phyloP scores from a whole-genome alignment of 2,888 invertebrate species.

The Hofmannophila pseudospretella region DNA sequence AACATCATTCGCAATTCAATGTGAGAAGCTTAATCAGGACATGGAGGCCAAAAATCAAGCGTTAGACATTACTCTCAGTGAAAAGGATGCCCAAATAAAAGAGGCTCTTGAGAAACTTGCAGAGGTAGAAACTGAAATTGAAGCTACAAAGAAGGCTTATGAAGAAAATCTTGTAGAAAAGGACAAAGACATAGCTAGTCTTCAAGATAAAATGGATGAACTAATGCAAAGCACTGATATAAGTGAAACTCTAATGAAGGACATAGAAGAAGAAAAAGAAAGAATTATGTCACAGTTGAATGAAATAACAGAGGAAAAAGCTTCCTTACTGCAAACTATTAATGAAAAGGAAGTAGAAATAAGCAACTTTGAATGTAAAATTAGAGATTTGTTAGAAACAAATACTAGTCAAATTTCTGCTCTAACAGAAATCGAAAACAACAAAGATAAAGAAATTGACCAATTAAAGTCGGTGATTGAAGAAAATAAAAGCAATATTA shows the following conservation, averaged over 20 bases:
- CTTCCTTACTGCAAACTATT: constrained; percentile 18
- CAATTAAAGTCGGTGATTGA: constrained; percentile 19
- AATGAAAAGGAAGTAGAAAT: constrained; percentile 26
- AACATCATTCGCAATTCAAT: constrained; percentile 29
- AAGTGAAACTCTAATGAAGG: constrained; percentile 17
- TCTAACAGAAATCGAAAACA: constrained; percentile 26
- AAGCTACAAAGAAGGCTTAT: constrained; percentile 26
- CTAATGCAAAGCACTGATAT: constrained; percentile 23
- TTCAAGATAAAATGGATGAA: constrained; percentile 32
- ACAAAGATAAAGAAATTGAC: constrained; percentile 28
- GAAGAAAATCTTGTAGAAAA: constrained; percentile 29
- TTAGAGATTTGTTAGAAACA: constrained; percentile 11
- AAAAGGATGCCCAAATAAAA: constrained; percentile 45
- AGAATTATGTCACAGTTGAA: constrained; percentile 20
- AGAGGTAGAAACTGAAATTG: constrained; percentile 30
- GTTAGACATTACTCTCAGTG: constrained; percentile 31
- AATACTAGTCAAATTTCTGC: constrained; percentile 8
- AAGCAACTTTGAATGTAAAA: constrained; percentile 21
- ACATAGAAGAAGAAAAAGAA: constrained; percentile 25
- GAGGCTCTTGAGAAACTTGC: constrained; percentile 34
- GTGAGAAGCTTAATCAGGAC: constrained; percentile 35
- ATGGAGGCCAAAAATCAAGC: constrained; percentile 33
- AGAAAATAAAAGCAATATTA: constrained; percentile 31
- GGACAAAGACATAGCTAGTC: constrained; percentile 22
- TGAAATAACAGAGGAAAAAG: constrained; percentile 22